Base-by-base conservation (phyloP, 2,113 vertebrate genomes). In the Tympanuchus pallidicinctus region DNA sequence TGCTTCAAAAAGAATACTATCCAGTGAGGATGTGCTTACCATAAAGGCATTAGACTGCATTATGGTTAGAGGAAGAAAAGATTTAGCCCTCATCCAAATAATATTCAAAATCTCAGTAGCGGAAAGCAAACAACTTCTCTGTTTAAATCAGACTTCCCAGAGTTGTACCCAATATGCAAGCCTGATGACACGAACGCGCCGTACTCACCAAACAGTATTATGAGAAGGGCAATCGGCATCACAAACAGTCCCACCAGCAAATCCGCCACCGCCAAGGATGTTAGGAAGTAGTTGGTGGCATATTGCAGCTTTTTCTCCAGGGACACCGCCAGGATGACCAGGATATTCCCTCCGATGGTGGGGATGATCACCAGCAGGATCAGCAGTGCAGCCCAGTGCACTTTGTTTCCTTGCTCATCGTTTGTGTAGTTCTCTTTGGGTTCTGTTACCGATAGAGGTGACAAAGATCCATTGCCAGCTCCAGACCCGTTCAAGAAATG, bases 281-380 rank as follows among this genome's bases (percentile, higher is more conserved):
- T 99, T 92, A 99, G 97, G 94, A 99, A 99, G 97, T 99, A 99
- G 97, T 99, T 99, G 69, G 98, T 99, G 83, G 99, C 99, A 20
- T 99, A 99, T 78, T 99, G 99, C 81, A 99, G 97, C 97, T 99
- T 99, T 48, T 98, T 99, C 97, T 99, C 99, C 91, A 99, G 97
- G 10, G 99, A 99, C 50, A 99, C 98, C 0, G 99, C 99, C 82
- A 99, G 96, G 94, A 99, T 99, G 82, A 99, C 99, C 21, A 99
- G 98, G 86, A 99, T 99, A 90, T 99, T 99, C 21, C 99, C 99
- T 40, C 98, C 99, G 1, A 99, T 98, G 25, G 99, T 99, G 82
- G 99, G 99, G 79, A 99, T 98, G 96, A 99, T 99, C 92, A 99
- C 98, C 96, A 98, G 92, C 56, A 99, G 88, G 24, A 98, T 98